Base-by-base conservation (phyloP, 30 jellyfish, hydroid and myxozoan genomes). In the Chironex yamaguchii region DNA sequence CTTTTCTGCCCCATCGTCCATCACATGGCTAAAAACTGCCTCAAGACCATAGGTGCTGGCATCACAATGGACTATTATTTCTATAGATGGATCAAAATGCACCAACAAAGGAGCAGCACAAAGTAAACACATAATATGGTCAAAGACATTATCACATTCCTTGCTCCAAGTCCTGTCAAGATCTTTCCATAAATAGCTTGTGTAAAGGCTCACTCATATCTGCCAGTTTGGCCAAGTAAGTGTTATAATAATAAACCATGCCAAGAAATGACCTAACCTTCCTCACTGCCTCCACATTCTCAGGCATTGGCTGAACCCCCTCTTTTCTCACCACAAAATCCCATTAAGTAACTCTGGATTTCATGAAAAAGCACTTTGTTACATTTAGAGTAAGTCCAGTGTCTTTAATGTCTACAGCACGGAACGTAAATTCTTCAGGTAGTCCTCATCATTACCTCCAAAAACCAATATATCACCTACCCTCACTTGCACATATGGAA, bases 31-130 rank as follows among this genome's bases (percentile, higher is more conserved):
- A 34, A 91, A 34, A 36, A 91, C 96, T 0, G 98, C 98, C 12
- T 96, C 92, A 12, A 91, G 72, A 26, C 98, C 97, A 62, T 30
- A 29, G 17, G 96, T 32, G 13, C 91, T 71, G 11, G 96, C 97
- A 70, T 88, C 97, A 24, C 86, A 51, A 24, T 31, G 29, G 64
- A 90, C 71, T 21, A 29, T 22, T 9, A 84, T 49, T 2, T 79
- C 74, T 42, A 34, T 42, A 12, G 65, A 42, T 27, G 97, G 64
- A 42, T 91, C 90, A 63, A 6, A 91, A 67, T 91, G 98, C 73
- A 67, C 96, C 32, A 86, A 79, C 34, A 87, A 50, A n/a, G 33
- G 26, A 20, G 33, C 36, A 49, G 50, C 32, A 29, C 73, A 34
- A 31, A 87, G 32, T 71, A 4, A 31, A 0, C 22, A 33, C 52